Conservation (phyloP, 2,888 invertebrate species). For the Rhogogaster chlorosoma region DNA sequence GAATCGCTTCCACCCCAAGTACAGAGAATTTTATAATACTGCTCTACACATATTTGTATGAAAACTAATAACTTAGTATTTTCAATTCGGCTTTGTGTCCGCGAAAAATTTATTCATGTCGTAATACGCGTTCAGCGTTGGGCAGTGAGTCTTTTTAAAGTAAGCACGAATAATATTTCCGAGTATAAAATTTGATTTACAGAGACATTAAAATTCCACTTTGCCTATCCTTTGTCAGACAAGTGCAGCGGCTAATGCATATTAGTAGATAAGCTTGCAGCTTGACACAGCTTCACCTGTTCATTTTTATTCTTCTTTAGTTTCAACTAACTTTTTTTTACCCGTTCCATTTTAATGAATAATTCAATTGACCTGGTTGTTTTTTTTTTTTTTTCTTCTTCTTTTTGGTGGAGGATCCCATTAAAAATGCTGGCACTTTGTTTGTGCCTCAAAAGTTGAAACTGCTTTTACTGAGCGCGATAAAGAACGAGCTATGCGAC, state of each 20-base stretch:
- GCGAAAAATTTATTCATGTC: neutral
- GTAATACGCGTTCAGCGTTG: neutral
- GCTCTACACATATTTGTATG: neutral
- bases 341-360: constrained; percentile 55
- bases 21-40: neutral
- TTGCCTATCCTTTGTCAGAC: neutral
- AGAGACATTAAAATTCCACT: constrained; percentile 1
- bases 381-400: neutral
- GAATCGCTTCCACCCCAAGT: constrained; percentile 9
- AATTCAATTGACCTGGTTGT: constrained; percentile 60
- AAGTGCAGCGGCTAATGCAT: constrained; percentile 22
- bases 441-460: constrained; percentile 58
- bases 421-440: constrained; percentile 58
- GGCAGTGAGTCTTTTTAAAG: neutral
- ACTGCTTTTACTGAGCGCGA: constrained; percentile 50
- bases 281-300: constrained; percentile 15
- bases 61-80: neutral
- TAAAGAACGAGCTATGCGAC: constrained; percentile 49
- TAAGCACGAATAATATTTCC: neutral
- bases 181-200: neutral
- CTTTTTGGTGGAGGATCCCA: constrained; percentile 60
- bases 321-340: constrained; percentile 3
- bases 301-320: constrained; percentile 24
- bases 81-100: neutral
- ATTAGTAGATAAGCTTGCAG: constrained; percentile 16